phyloP scores from a whole-genome alignment of 2,888 invertebrate species.

The Lottia gigantea region DNA sequence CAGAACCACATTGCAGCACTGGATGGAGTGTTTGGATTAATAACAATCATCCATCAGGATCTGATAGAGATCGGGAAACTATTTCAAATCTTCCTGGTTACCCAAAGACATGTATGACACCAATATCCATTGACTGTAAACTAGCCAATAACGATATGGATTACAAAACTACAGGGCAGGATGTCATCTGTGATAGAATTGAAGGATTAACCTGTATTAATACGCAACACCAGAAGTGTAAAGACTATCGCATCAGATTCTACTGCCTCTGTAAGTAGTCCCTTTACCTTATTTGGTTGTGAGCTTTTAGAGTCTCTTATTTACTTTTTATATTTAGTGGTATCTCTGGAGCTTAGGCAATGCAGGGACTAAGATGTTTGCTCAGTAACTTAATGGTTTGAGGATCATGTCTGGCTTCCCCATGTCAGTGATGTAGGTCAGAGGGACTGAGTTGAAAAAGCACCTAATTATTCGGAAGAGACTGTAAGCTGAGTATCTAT shows the following conservation, averaged over 20 bases:
- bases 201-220: slow-evolving; percentile 78
- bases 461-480: too few relatives aligned
- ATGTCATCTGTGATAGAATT: slow-evolving; percentile 65
- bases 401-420: too few relatives aligned
- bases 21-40: slow-evolving; percentile 68
- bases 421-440: too few relatives aligned
- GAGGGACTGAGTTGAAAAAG: too few relatives aligned
- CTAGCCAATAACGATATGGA: slow-evolving; percentile 42
- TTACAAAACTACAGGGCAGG: slow-evolving; percentile 49
- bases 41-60: slow-evolving; percentile 41
- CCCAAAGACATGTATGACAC: slow-evolving; percentile 43
- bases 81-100: slow-evolving; percentile 41
- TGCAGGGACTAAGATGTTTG: too few relatives aligned
- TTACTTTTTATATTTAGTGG: too few relatives aligned
- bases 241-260: slow-evolving; percentile 62
- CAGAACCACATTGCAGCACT: slow-evolving; percentile 40
- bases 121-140: slow-evolving; percentile 50
- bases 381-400: too few relatives aligned
- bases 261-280: slow-evolving; percentile 68
- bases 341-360: too few relatives aligned
- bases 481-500: too few relatives aligned
- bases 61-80: slow-evolving; percentile 40
- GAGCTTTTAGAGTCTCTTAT: not conserved
- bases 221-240: slow-evolving; percentile 47
- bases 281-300: slow-evolving; percentile 13